Percentiles rank a stretch among this genome's conserved stretches.
Conservation (phyloP, 2,888 invertebrate genomes). For the Dicyrtomina minuta region DNA sequence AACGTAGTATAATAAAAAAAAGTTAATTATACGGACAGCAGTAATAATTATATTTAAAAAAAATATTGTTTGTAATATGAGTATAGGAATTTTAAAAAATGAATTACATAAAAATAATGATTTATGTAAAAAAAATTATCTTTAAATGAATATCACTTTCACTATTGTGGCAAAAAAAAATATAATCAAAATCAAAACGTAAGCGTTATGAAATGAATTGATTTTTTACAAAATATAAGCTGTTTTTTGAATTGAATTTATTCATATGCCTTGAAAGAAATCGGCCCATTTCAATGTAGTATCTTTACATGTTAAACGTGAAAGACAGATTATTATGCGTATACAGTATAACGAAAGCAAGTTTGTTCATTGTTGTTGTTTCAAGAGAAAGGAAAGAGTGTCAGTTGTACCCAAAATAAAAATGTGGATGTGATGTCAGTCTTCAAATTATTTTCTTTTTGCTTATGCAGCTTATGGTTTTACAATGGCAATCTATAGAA, state of each 20-base stretch:
- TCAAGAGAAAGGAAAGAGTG: no score
- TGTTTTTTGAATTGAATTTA: slow-evolving; percentile 6
- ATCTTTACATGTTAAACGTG: neutral
- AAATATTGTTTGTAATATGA: slow-evolving; percentile 2
- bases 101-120: neutral
- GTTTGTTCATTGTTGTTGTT: no score
- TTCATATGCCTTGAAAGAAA: slow-evolving; percentile 19
- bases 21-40: no score
- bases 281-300: slow-evolving; percentile 23
- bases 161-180: neutral
- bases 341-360: no score
- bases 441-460: no score
- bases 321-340: no score
- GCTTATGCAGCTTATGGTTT: no score
- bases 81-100: neutral
- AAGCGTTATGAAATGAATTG: slow-evolving; percentile 12
- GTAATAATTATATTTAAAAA: neutral
- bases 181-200: neutral
- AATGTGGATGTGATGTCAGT: no score
- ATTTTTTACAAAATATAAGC: slow-evolving; percentile 2
- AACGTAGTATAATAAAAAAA: slow-evolving; percentile 2
- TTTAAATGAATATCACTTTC: slow-evolving; percentile 16
- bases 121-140: slow-evolving; percentile 11
- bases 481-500: no score
- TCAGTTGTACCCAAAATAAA: no score